Conservation (phyloP, 2,113 vertebrate species). For the Nymphicus hollandicus region DNA sequence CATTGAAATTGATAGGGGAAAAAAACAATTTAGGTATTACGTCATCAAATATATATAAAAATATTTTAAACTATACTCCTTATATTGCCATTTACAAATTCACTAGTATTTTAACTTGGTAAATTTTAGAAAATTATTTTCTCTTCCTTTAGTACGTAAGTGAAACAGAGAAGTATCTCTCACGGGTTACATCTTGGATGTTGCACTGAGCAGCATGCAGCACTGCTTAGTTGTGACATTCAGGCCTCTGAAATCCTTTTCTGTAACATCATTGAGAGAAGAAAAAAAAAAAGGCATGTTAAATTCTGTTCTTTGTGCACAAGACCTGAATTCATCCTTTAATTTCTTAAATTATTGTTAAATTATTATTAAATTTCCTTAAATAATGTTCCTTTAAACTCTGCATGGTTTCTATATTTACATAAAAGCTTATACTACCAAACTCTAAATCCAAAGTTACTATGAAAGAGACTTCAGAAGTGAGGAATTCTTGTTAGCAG, state of each 20-base stretch:
- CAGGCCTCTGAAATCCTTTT: neutral
- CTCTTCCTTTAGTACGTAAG: neutral
- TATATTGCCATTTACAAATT: neutral
- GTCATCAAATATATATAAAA: neutral
- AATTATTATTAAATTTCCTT: neutral
- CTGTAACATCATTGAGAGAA: neutral
- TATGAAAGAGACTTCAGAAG: neutral
- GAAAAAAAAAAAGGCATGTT: neutral
- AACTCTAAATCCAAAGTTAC: neutral
- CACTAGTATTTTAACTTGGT: neutral
- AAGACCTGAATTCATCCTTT: neutral
- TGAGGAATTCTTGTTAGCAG: neutral
- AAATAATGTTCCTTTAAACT: neutral
- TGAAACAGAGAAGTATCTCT: neutral
- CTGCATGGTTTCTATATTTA: neutral
- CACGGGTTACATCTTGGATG: neutral
- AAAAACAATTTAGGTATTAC: fast-evolving
- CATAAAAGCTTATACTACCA: neutral
- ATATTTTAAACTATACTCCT: neutral
- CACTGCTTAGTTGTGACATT: neutral
- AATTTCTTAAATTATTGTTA: neutral
- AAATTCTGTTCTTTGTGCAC: neutral
- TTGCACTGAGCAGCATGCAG: neutral
- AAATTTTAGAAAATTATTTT: neutral
- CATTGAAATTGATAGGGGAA: neutral